Conservation (phyloP, 2,888 invertebrate species). For the Isoperla grammatica region DNA sequence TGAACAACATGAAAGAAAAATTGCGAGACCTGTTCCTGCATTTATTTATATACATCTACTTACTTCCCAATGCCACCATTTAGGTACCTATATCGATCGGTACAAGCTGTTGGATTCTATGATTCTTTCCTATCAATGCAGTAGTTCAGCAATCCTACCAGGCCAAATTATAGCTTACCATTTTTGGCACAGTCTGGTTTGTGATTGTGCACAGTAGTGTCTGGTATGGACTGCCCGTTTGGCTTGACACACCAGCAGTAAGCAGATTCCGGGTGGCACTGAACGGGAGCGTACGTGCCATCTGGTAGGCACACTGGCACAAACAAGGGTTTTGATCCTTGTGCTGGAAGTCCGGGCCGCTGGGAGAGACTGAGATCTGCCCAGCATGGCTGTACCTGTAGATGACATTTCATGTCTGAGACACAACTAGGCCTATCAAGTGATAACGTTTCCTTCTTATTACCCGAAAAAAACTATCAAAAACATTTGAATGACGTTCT, state of each 20-base stretch:
- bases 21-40: too few relatives aligned
- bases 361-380: constrained; percentile 36
- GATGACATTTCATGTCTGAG: constrained; percentile 21
- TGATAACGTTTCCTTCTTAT: background rate
- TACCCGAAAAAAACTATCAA: background rate
- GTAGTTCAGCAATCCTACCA: too few relatives aligned
- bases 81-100: too few relatives aligned
- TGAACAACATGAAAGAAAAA: too few relatives aligned
- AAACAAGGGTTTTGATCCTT: constrained; percentile 51
- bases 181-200: constrained; percentile 59
- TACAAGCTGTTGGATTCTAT: too few relatives aligned
- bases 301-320: constrained; percentile 76
- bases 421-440: background rate
- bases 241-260: constrained; percentile 89
- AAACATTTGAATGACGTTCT: background rate
- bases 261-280: constrained; percentile 70
- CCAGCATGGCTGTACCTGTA: constrained; percentile 45
- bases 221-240: constrained; percentile 74
- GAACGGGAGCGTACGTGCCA: constrained; percentile 78
- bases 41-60: too few relatives aligned
- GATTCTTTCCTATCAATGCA: too few relatives aligned
- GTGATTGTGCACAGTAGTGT: constrained; percentile 66
- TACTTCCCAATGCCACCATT: too few relatives aligned
- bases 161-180: background rate
- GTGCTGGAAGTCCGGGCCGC: constrained; percentile 45